A percentile compares a stretch with the other conserved stretches of the same genome.
phyloP scores from a whole-genome alignment of 64 coral and sea anemone genomes.

The Acropora yongei region DNA sequence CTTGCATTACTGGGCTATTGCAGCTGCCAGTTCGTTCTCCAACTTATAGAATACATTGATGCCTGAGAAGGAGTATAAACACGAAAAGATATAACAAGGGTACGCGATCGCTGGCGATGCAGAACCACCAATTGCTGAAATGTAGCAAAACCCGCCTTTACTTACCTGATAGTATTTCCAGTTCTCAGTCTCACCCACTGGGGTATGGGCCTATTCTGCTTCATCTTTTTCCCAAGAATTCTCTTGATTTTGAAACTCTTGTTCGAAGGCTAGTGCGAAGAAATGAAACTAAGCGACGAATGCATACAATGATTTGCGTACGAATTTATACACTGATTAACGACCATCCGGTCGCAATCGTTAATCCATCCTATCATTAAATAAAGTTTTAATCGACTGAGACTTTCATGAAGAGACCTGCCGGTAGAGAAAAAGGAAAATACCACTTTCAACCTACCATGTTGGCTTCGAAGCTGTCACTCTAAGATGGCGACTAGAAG shows the following conservation, averaged over 20 bases:
- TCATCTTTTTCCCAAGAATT: conserved; percentile 96
- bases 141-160: not conserved
- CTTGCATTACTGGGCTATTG: no score
- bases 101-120: not conserved
- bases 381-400: not conserved
- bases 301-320: not conserved
- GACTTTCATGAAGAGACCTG: not conserved
- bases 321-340: not conserved
- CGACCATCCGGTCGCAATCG: conserved; percentile 54
- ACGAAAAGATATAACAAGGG: no score
- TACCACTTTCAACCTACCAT: conserved; percentile 73
- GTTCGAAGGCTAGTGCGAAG: conserved; percentile 79
- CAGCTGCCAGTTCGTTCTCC: no score
- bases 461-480: conserved; percentile 2
- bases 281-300: not conserved
- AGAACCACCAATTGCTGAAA: not conserved
- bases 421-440: not conserved
- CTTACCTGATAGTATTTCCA: conserved; percentile 94
- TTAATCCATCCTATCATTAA: not conserved
- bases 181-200: conserved; percentile 98
- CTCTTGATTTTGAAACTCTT: conserved; percentile 93
- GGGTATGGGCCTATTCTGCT: conserved; percentile 95
- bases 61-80: no score
- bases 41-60: no score
- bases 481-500: conserved; percentile 58